A percentile compares a stretch with the other conserved stretches of the same genome.
Evolutionary conservation across 2,888 invertebrate species (phyloP).

Genomic region (Tipula vernalis): DNA sequence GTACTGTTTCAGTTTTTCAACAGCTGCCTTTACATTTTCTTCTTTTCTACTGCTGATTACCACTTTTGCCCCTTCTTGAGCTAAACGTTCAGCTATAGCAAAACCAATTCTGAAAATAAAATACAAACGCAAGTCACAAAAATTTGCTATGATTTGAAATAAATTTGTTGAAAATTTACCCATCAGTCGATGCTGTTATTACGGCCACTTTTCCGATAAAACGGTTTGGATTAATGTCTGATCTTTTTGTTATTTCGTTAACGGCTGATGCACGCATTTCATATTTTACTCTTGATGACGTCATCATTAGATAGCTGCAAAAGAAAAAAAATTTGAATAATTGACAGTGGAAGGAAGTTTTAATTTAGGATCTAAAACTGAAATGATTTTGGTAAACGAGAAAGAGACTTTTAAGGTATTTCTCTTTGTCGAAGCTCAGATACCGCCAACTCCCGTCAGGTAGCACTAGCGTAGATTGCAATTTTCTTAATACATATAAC

Average conservation of each 20-base stretch:
- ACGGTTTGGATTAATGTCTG: slow-evolving; percentile 28
- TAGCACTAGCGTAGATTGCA: too few relatives aligned
- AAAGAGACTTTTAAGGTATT: too few relatives aligned
- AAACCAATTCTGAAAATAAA: slow-evolving; percentile 61
- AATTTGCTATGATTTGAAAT: background rate
- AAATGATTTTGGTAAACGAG: too few relatives aligned
- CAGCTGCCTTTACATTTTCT: slow-evolving; percentile 68
- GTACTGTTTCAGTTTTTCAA: slow-evolving; percentile 48
- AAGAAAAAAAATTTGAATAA: background rate
- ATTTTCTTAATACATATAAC: too few relatives aligned
- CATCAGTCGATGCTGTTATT: slow-evolving; percentile 78
- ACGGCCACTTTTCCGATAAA: slow-evolving; percentile 56
- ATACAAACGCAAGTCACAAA: background rate
- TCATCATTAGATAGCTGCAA: background rate
- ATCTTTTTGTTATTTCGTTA: background rate
- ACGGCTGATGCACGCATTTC: background rate
- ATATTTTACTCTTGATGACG: background rate
- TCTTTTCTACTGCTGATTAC: slow-evolving; percentile 85
- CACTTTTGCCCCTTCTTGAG: slow-evolving; percentile 77
- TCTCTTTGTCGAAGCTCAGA: too few relatives aligned
- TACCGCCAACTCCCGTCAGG: too few relatives aligned
- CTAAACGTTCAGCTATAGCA: slow-evolving; percentile 78
- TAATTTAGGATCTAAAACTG: too few relatives aligned
- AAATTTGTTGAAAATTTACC: slow-evolving; percentile 22
- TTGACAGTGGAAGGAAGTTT: too few relatives aligned